A percentile compares a stretch with the other conserved stretches of the same genome.
These are phyloP conservation scores for Dendroctonus valens DNA, from an alignment of 1,140 invertebrate species.

Conservation along the genomic window DNA sequence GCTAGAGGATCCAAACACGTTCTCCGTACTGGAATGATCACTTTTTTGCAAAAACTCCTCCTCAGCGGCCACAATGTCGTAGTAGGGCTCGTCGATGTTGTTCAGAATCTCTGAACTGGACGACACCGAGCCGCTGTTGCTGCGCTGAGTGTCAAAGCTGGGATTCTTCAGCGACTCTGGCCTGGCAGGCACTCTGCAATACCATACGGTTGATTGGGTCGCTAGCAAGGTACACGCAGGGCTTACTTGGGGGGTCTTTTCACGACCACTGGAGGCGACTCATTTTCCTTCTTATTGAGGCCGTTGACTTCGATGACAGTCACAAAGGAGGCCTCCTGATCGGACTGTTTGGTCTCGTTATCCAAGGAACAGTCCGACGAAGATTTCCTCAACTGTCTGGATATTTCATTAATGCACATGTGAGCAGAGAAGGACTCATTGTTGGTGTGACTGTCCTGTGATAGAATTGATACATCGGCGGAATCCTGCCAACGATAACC, in stretches of 20 bases:
- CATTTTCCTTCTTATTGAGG: slow-evolving; percentile 51
- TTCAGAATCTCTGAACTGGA: slow-evolving; percentile 54
- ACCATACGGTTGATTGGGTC: not conserved
- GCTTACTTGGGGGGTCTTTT: slow-evolving; percentile 48
- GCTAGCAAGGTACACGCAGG: not conserved
- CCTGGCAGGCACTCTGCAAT: slow-evolving; percentile 61
- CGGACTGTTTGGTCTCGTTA: slow-evolving; percentile 51
- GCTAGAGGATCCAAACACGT: slow-evolving; percentile 60
- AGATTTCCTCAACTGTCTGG: slow-evolving; percentile 53
- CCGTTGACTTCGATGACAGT: slow-evolving; percentile 86
- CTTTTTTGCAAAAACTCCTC: slow-evolving; percentile 57
- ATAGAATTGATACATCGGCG: slow-evolving; percentile 8
- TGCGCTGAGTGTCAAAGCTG: slow-evolving; percentile 46
- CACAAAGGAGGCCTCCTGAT: slow-evolving; percentile 72
- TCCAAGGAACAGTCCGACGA: slow-evolving; percentile 48
- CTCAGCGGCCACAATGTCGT: slow-evolving; percentile 78
- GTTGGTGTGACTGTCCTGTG: slow-evolving; percentile 50
- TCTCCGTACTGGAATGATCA: slow-evolving; percentile 61
- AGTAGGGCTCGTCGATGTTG: slow-evolving; percentile 70
- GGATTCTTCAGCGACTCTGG: slow-evolving; percentile 52
- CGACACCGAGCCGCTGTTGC: slow-evolving; percentile 44
- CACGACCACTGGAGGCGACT: slow-evolving; percentile 32
- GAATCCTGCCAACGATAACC: no score
- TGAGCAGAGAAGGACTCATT: slow-evolving; percentile 53
- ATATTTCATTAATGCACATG: slow-evolving; percentile 66